Evolutionary conservation across 2,113 vertebrate genomes (phyloP).

Genomic region (Ailuropoda melanoleuca): DNA sequence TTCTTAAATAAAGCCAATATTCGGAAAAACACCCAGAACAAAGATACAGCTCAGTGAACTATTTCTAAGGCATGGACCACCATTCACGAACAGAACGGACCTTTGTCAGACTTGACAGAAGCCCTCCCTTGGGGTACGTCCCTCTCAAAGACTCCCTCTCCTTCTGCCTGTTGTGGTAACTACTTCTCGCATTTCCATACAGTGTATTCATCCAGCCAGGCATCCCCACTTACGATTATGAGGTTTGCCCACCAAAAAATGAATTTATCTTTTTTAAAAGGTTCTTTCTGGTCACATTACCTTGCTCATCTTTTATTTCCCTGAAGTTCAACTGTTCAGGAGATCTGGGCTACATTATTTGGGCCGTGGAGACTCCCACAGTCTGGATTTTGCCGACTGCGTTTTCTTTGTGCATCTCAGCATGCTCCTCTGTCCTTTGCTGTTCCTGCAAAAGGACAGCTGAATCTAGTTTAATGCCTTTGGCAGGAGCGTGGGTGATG

Average conservation of each 20-base stretch:
- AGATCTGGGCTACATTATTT: background rate
- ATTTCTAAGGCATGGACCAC: fast-evolving
- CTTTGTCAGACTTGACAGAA: no score
- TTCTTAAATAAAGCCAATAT: background rate
- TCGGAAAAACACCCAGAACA: background rate
- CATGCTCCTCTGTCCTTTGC: background rate
- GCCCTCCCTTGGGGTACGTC: fast-evolving
- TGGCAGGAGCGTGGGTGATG: background rate
- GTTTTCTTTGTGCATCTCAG: background rate
- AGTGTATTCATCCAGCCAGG: background rate
- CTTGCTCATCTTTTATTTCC: background rate
- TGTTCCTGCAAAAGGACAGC: background rate
- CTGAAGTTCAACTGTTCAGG: background rate
- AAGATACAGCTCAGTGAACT: background rate
- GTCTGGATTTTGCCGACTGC: background rate
- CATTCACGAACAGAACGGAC: fast-evolving
- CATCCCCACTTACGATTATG: no score
- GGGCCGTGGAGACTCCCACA: no score
- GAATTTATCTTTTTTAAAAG: background rate
- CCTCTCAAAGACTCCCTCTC: no score
- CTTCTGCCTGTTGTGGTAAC: no score
- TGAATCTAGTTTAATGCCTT: no score
- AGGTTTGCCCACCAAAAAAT: background rate
- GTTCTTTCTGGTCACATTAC: background rate
- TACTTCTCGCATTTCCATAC: background rate